Conservation (phyloP, 2,113 vertebrate species). For the Potamarius usumacintae region DNA sequence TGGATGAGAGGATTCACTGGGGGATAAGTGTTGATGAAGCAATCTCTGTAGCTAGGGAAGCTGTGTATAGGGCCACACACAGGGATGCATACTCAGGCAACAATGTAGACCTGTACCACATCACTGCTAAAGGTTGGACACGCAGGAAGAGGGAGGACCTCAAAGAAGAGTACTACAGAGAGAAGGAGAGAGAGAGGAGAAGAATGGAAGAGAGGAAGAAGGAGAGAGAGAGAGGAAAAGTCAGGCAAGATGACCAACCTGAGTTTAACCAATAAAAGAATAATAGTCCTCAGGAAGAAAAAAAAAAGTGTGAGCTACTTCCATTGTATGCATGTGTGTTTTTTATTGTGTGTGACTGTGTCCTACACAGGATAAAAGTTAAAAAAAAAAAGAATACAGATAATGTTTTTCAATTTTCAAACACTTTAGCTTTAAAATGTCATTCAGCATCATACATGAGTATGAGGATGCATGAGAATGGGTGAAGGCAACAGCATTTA, state of each 20-base stretch:
- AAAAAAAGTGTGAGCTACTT: neutral
- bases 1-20: conserved; percentile 75
- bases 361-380: neutral
- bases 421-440: no score
- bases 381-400: neutral
- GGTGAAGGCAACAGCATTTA: no score
- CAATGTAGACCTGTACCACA: conserved; percentile 79
- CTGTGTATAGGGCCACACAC: conserved; percentile 80
- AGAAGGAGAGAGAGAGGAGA: conserved; percentile 55
- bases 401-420: neutral
- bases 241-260: neutral
- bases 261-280: neutral
- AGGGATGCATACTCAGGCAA: conserved; percentile 87
- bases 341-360: neutral
- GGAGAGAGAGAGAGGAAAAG: conserved; percentile 11
- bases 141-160: conserved; percentile 70
- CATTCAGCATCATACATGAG: neutral
- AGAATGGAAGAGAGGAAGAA: conserved; percentile 12
- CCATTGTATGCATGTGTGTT: neutral
- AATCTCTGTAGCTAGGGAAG: conserved; percentile 73
- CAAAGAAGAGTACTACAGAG: conserved; percentile 74
- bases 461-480: no score
- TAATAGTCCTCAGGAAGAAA: neutral
- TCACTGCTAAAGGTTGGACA: conserved; percentile 79
- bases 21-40: conserved; percentile 75